Evolutionary conservation across 2,888 invertebrate genomes (phyloP).

Genomic region (Atethmia centrago): DNA sequence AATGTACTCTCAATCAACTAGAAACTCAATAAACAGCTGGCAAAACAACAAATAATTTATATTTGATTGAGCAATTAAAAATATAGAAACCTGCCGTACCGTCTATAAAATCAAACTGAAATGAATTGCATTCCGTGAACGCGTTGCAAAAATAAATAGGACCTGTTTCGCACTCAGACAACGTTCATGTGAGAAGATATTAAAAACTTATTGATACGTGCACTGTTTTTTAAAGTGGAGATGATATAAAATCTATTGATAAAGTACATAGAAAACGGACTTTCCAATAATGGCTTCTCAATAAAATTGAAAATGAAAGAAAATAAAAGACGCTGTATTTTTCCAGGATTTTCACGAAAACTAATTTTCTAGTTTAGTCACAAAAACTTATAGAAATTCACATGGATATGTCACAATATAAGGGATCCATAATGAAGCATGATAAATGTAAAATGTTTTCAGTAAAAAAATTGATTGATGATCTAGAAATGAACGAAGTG

Average conservation of each 20-base stretch:
- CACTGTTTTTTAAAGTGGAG: conserved; percentile 31
- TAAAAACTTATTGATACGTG: conserved; percentile 62
- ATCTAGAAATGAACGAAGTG: too few species aligned
- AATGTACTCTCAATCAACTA: conserved; percentile 15
- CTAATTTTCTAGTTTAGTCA: not conserved
- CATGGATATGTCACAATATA: not conserved
- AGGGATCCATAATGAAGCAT: too few species aligned
- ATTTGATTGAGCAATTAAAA: conserved; percentile 45
- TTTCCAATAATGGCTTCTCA: too few species aligned
- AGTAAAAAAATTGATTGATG: too few species aligned
- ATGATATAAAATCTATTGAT: conserved; percentile 17
- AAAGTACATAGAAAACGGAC: not conserved
- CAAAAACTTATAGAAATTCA: not conserved
- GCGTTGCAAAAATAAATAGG: conserved; percentile 54
- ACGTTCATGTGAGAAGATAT: conserved; percentile 56
- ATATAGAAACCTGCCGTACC: conserved; percentile 12
- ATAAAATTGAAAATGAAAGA: not conserved
- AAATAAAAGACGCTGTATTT: not conserved
- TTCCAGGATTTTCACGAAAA: not conserved
- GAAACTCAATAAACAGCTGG: conserved; percentile 16
- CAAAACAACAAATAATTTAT: conserved; percentile 19
- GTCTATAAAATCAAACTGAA: conserved; percentile 26
- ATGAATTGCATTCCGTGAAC: conserved; percentile 48
- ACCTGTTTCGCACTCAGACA: conserved; percentile 38
- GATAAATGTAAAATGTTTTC: too few species aligned